Conservation (phyloP, 2,113 vertebrate species). For the Zingel zingel region DNA sequence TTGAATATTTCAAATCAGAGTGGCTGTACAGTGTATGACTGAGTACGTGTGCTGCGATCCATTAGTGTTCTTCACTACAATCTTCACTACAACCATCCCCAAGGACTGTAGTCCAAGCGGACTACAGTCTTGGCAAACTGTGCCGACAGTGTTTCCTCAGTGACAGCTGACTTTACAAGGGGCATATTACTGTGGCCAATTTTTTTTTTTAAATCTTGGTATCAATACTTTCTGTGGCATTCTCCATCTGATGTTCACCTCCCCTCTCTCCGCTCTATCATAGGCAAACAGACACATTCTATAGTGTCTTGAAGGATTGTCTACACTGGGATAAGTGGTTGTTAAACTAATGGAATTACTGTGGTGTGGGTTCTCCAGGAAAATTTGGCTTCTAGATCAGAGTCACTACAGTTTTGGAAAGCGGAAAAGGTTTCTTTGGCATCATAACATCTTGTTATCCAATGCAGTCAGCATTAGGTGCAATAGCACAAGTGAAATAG, state of each 20-base stretch:
- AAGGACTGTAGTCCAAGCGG: conserved; percentile 53
- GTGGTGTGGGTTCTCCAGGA: neutral
- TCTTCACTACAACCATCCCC: conserved; percentile 47
- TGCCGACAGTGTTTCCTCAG: conserved; percentile 38
- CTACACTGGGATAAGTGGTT: conserved; percentile 26
- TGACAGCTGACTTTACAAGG: conserved; percentile 38
- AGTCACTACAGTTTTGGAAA: neutral
- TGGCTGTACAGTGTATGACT: conserved; percentile 47
- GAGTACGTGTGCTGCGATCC: conserved; percentile 55
- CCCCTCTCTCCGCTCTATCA: neutral
- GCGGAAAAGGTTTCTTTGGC: conserved; percentile 1
- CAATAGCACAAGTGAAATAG: neutral
- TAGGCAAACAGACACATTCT: conserved; percentile 28
- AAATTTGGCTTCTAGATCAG: conserved; percentile 9
- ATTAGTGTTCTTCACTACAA: conserved; percentile 64
- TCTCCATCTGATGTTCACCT: conserved; percentile 17
- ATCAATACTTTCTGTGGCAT: conserved; percentile 35
- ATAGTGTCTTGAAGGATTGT: conserved; percentile 8
- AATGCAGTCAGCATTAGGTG: conserved; percentile 1
- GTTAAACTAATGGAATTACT: conserved; percentile 3
- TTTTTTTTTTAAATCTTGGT: too few species aligned
- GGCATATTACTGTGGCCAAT: conserved; percentile 22
- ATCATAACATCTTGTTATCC: neutral
- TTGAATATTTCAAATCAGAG: conserved; percentile 73
- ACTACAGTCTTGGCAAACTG: conserved; percentile 42